phyloP scores from a whole-genome alignment of 92 coral and sea anemone genomes.

The Bergia puertoricense region DNA sequence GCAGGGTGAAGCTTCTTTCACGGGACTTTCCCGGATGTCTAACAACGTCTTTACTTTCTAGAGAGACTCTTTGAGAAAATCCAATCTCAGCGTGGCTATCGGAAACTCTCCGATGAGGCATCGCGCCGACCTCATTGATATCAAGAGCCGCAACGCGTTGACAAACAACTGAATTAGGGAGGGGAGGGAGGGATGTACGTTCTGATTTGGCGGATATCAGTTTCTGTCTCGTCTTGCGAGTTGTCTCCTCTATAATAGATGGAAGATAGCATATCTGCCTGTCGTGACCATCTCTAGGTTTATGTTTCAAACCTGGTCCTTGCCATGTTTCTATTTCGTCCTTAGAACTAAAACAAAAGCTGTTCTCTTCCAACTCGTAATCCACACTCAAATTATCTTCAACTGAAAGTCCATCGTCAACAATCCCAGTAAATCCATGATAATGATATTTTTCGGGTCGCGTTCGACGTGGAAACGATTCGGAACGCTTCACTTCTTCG shows the following conservation, averaged over 20 bases:
- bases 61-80: conserved; percentile 14
- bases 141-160: not conserved
- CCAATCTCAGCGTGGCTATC: conserved; percentile 5
- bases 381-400: not conserved
- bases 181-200: conserved; percentile 35
- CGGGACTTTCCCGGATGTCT: conserved; percentile 24
- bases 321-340: conserved; percentile 13
- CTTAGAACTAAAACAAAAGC: not conserved
- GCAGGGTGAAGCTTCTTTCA: conserved; percentile 51
- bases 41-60: not conserved
- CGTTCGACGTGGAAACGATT: conserved; percentile 16
- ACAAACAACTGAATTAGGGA: conserved; percentile 22
- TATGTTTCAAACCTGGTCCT: not conserved
- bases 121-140: not conserved
- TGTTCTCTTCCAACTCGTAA: not conserved
- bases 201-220: not conserved
- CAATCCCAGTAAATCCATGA: not conserved
- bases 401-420: not conserved
- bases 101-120: conserved; percentile 19
- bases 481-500: conserved; percentile 25
- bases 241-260: conserved; percentile 34
- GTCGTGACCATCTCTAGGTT: not conserved
- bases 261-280: conserved; percentile 31
- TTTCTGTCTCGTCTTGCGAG: conserved; percentile 1
- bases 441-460: conserved; percentile 21